These are phyloP conservation scores for Microtus pennsylvanicus DNA, from an alignment of 2,113 vertebrate genomes.

Conservation along the genomic window DNA sequence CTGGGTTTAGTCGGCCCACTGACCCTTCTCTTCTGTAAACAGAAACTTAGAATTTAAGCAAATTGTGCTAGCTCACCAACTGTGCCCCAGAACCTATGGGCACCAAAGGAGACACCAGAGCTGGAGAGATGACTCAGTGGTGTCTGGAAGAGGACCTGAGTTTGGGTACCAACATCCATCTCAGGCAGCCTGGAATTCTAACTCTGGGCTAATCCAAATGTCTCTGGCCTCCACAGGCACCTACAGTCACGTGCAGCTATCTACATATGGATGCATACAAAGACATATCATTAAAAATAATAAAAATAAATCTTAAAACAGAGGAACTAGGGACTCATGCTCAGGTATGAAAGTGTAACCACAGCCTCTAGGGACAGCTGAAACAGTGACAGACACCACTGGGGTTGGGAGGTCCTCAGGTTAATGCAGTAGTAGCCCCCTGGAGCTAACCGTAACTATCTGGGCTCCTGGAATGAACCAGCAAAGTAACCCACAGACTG, in stretches of 20 bases:
- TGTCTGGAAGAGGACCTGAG: neutral
- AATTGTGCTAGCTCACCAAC: neutral
- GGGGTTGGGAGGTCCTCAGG: neutral
- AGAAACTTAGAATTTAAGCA: neutral
- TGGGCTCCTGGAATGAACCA: neutral
- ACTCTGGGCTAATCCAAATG: neutral
- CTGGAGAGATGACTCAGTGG: neutral
- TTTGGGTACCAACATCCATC: neutral
- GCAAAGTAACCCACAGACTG: neutral
- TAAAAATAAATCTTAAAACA: neutral
- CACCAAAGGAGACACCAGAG: neutral
- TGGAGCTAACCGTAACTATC: fast-evolving
- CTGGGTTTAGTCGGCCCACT: fast-evolving
- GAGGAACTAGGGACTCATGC: neutral
- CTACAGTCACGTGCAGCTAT: neutral
- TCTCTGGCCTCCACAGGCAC: neutral
- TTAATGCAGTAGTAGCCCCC: fast-evolving
- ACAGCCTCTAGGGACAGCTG: neutral
- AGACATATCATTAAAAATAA: neutral
- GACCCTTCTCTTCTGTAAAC: fast-evolving
- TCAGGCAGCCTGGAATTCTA: neutral
- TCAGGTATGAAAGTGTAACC: neutral
- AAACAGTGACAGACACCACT: neutral
- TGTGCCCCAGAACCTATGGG: neutral
- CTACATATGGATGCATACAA: neutral